Evolutionary conservation across 2,888 invertebrate species (phyloP).

Genomic region (Cantharis lateralis): DNA sequence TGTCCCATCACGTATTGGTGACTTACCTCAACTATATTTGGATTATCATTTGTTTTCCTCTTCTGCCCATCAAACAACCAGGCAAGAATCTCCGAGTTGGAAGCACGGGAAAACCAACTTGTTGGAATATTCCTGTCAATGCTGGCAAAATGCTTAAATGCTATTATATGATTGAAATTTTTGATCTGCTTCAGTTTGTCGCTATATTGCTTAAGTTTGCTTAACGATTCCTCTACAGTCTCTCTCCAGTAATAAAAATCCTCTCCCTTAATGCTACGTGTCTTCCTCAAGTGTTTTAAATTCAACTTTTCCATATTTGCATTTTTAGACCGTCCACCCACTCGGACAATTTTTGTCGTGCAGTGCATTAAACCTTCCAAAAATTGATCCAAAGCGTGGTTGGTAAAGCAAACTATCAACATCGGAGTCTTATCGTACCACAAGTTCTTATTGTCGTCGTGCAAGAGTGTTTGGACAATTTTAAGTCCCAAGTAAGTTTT

Average conservation of each 20-base stretch:
- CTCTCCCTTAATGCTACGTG: rapidly evolving
- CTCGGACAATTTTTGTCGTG: conserved; percentile 66
- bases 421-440: conserved; percentile 65
- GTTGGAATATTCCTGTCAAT: conserved; percentile 41
- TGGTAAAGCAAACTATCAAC: conserved; percentile 80
- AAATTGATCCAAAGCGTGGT: conserved; percentile 87
- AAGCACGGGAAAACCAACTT: conserved; percentile 53
- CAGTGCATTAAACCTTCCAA: conserved; percentile 68
- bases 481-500: no score
- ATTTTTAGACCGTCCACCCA: conserved; percentile 73
- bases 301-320: conserved; percentile 61
- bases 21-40: no score
- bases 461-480: conserved; percentile 69
- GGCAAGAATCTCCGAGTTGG: conserved; percentile 28
- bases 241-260: neutral
- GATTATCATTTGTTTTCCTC: neutral
- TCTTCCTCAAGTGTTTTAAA: conserved; percentile 47
- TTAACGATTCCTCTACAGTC: neutral
- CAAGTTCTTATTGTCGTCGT: conserved; percentile 57
- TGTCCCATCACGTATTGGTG: no score
- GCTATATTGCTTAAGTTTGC: neutral
- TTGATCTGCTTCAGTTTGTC: conserved; percentile 3
- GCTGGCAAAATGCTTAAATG: conserved; percentile 36
- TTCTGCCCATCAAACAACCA: conserved; percentile 38
- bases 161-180: conserved; percentile 41